Conservation (phyloP, 1,140 invertebrate genomes). For the Papilio helenus region DNA sequence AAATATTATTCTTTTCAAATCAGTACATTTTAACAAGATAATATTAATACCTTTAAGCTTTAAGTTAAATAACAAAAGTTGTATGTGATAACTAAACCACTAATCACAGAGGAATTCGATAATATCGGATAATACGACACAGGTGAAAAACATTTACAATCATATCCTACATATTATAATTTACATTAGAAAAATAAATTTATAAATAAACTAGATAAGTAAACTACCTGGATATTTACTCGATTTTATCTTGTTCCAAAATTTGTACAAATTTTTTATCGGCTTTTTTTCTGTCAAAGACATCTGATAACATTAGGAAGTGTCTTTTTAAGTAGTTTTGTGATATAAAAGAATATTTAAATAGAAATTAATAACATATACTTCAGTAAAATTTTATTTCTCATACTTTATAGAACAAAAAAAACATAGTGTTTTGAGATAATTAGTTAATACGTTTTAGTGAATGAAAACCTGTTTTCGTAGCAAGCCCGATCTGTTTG, state of each 20-base stretch:
- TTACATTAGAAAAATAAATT: neutral
- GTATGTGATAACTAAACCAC: neutral
- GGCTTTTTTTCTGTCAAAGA: neutral
- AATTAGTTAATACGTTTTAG: neutral
- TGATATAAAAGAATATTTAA: neutral
- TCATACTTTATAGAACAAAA: neutral
- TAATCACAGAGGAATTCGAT: slow-evolving; percentile 28
- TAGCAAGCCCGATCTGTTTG: neutral
- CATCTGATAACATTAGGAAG: neutral
- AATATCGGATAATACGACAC: neutral
- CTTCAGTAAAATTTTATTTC: neutral
- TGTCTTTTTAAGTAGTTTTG: neutral
- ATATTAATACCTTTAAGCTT: slow-evolving; percentile 21
- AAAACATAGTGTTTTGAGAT: neutral
- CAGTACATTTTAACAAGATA: slow-evolving; percentile 11
- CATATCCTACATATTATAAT: neutral
- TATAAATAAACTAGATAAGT: slow-evolving; percentile 26
- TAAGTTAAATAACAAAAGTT: neutral
- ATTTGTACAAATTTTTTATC: neutral
- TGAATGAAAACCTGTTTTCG: neutral
- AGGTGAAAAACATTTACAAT: neutral
- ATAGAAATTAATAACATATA: neutral
- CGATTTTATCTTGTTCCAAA: neutral
- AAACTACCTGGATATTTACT: neutral
- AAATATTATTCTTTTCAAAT: neutral